Percentiles rank a stretch among this genome's conserved stretches.
These are phyloP conservation scores for Trichonephila clavata DNA, from an alignment of 1,140 invertebrate genomes.

Conservation along the genomic window DNA sequence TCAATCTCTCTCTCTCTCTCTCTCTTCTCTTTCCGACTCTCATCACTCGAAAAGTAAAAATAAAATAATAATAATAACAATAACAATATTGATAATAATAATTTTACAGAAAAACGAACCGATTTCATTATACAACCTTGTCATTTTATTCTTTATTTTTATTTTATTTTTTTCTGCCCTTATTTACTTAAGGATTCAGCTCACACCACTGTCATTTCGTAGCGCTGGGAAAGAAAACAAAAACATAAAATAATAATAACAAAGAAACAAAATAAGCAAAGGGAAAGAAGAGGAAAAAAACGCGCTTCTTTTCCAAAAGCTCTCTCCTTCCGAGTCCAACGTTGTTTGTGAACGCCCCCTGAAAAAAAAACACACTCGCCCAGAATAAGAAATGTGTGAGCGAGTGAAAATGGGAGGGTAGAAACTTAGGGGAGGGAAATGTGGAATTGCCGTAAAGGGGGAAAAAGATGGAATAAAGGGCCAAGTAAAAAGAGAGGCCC, in stretches of 20 bases:
- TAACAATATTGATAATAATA: slow-evolving; percentile 30
- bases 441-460: slow-evolving; percentile 58
- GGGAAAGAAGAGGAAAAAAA: not conserved
- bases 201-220: slow-evolving; percentile 44
- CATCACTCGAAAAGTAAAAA: not conserved
- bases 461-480: slow-evolving; percentile 38
- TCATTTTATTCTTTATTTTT: not conserved
- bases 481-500: slow-evolving; percentile 46
- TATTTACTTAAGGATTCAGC: slow-evolving; percentile 41
- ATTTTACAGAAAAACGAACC: slow-evolving; percentile 34
- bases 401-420: not conserved
- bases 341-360: slow-evolving; percentile 61
- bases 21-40: not conserved
- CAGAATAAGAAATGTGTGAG: slow-evolving; percentile 51
- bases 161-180: not conserved
- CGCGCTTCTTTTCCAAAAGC: not conserved
- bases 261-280: not conserved
- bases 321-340: slow-evolving; percentile 21
- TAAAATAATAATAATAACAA: slow-evolving; percentile 3
- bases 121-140: slow-evolving; percentile 41
- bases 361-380: slow-evolving; percentile 33
- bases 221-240: slow-evolving; percentile 14
- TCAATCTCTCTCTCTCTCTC: too few species aligned
- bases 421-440: not conserved
- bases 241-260: slow-evolving; percentile 1